Evolutionary conservation across 1,140 invertebrate species (phyloP), one percentile per base, ranked within the genome.

Genomic region (Paramacrobiotus metropolitanus): DNA sequence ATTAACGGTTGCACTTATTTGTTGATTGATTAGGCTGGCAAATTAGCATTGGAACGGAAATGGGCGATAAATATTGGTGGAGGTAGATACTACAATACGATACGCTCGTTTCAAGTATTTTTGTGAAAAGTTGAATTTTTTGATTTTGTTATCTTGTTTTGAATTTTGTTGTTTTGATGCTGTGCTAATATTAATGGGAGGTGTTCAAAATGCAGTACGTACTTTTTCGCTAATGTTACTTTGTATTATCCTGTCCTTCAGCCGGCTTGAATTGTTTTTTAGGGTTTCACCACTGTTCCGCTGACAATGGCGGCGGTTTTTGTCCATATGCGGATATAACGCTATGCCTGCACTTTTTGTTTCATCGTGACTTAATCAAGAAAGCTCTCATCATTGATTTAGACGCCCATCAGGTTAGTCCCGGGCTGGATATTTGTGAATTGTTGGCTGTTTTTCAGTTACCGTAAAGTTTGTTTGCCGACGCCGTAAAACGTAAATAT

Each of bases 31-130:
- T 64, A 75, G 73, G 84, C 83, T 31, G 84, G 83, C 1, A 83
- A 84, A 69, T 67, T 90, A 61, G 86, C 86, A 1, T 59, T 87
- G 31, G 81, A 87, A 64, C 69, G 81, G 48, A 84, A 84, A 1
- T 90, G 86, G 85, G 81, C 86, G 0, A 85, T 91, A 34, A 91
- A 91, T 71, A 78, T 91, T n/a, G 87, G 87, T 2, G 87, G 87
- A 31, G 87, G 87, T 1, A 40, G 34, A 9, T 86, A 86, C 70
- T 84, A 86, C 72, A n/a, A n/a, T n/a, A n/a, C n/a, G n/a, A n/a
- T n/a, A n/a, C n/a, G n/a, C n/a, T n/a, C n/a, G n/a, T n/a, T n/a
- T n/a, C n/a, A n/a, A n/a, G n/a, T n/a, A n/a, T n/a, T n/a, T n/a
- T n/a, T n/a, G n/a, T n/a, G n/a, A n/a, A n/a, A n/a, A n/a, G n/a